Evolutionary conservation across 2,113 vertebrate genomes (phyloP), one percentile per base, ranked within the genome.

Genomic region (Macroglossus sobrinus): DNA sequence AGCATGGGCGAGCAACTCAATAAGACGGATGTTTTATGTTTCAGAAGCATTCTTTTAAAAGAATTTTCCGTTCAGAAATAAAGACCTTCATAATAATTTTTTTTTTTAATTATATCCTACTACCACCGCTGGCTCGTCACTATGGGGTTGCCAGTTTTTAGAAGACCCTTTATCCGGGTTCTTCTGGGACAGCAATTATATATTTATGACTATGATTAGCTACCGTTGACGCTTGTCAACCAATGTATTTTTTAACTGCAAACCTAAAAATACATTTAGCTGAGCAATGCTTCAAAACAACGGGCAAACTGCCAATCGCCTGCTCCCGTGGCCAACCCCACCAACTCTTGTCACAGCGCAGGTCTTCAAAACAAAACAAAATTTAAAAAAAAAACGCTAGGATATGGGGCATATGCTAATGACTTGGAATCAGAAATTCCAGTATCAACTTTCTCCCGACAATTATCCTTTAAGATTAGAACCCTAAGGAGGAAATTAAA

Each of bases 401-500:
- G 26, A 26, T 33, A 9, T 5, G 14, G 5, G 61, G 33, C 14
- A 43, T 13, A 33, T 0, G 24, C 75, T 64, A 18, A 82, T 33
- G 47, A 57, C 47, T 13, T 28, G 8, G 71, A 68, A n/a, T 74
- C 76, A 61, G 68, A 96, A 95, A 95, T 40, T 26, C 21, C 47
- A 84, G 75, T 33, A 30, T 61, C 94, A 79, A 40, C 84, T 89
- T 88, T 63, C 81, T 87, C 35, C 85, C 63, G 63, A 93, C 47
- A 69, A 91, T 38, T 74, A 81, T n/a, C 64, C 57, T 94, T 90
- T 63, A 91, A 93, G 75, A 47, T 55, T 43, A 89, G 94, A 64
- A 85, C 88, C 55, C 81, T 50, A 45, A 30, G 50, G 57, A 91
- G 85, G 78, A 96, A 94, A 95, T 80, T 22, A 82, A 91, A 86